Evolutionary conservation across 2,113 vertebrate genomes (phyloP).

Genomic region (Amblyopsis rosae): DNA sequence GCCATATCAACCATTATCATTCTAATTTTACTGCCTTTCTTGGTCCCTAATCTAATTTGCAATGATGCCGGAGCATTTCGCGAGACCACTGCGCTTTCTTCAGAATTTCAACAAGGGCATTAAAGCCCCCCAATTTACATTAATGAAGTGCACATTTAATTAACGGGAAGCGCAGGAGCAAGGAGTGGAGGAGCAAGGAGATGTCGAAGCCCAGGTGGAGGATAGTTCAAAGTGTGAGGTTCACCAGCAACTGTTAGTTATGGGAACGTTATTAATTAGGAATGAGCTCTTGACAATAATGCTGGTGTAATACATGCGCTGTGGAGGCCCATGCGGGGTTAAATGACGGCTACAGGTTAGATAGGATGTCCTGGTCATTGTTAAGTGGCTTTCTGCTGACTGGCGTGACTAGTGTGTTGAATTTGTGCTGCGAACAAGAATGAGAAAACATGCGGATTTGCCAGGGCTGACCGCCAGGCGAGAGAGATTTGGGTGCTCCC

Average conservation of each 20-base stretch:
- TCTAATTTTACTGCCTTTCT: slow-evolving; percentile 99
- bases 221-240: slow-evolving; percentile 7
- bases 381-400: slow-evolving; percentile 8
- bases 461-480: slow-evolving; percentile 35
- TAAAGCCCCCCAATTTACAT: slow-evolving; percentile 98
- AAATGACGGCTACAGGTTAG: background rate
- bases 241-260: background rate
- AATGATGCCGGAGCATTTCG: slow-evolving; percentile 97
- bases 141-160: slow-evolving; percentile 99
- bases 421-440: slow-evolving; percentile 23
- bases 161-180: slow-evolving; percentile 81
- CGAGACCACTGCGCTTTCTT: slow-evolving; percentile 96
- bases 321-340: background rate
- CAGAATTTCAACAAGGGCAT: slow-evolving; percentile 99
- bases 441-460: slow-evolving; percentile 35
- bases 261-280: background rate
- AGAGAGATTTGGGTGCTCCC: background rate
- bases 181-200: slow-evolving; percentile 84
- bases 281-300: background rate
- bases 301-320: background rate
- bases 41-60: slow-evolving; percentile 99
- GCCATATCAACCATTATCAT: slow-evolving; percentile 99
- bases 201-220: slow-evolving; percentile 34
- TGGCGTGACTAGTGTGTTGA: slow-evolving; percentile 15
- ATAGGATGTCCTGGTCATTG: slow-evolving; percentile 40